These are phyloP conservation scores for Cyrtodaria siliqua DNA, from an alignment of 2,888 invertebrate species.

Conservation along the genomic window DNA sequence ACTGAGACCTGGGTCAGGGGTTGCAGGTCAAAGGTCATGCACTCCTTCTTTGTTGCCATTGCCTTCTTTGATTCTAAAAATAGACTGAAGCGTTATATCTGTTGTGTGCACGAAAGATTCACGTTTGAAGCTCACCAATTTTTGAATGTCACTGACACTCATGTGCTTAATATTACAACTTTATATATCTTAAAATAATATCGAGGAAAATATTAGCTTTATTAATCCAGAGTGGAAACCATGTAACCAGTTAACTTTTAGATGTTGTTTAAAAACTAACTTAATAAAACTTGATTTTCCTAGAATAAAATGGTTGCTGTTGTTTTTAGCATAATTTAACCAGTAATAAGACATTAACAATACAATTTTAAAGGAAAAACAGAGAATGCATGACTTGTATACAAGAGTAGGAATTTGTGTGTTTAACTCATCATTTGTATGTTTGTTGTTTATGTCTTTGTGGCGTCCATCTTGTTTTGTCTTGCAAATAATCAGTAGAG, in stretches of 20 bases:
- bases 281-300: too few species aligned
- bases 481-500: too few species aligned
- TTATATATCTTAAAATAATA: too few species aligned
- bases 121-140: slow-evolving; percentile 32
- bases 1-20: slow-evolving; percentile 65
- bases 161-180: too few species aligned
- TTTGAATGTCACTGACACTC: slow-evolving; percentile 49
- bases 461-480: slow-evolving; percentile 34
- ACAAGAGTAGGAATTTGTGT: slow-evolving; percentile 4
- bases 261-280: too few species aligned
- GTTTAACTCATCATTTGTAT: background rate
- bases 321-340: too few species aligned
- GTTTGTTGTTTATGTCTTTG: slow-evolving; percentile 20
- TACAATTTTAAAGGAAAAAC: background rate
- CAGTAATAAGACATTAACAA: background rate
- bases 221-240: too few species aligned
- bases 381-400: background rate
- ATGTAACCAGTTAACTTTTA: too few species aligned
- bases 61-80: slow-evolving; percentile 62
- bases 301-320: too few species aligned
- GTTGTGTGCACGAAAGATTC: slow-evolving; percentile 43
- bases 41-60: slow-evolving; percentile 70
- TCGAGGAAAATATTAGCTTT: too few species aligned
- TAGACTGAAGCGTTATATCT: slow-evolving; percentile 39
- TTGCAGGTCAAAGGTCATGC: slow-evolving; percentile 67